phyloP scores from a whole-genome alignment of 2,113 vertebrate genomes.

The Spheniscus mendiculus region DNA sequence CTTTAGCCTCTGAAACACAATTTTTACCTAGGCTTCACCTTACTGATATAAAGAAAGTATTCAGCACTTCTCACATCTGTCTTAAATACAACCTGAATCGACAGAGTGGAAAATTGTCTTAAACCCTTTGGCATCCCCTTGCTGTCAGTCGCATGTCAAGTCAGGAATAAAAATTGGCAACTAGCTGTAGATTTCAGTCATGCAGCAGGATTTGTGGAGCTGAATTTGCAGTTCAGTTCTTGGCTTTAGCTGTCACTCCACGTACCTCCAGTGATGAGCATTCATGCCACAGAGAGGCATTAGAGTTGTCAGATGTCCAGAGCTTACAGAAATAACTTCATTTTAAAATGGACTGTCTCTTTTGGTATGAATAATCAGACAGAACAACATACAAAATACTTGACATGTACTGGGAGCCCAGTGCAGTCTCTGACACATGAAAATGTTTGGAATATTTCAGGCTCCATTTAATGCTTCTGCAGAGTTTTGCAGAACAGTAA shows the following conservation, averaged over 20 bases:
- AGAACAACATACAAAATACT: conserved; percentile 38
- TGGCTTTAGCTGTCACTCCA: conserved; percentile 38
- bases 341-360: conserved; percentile 48
- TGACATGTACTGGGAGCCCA: neutral
- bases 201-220: conserved; percentile 46
- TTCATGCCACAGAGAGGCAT: neutral
- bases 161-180: conserved; percentile 59
- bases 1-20: neutral
- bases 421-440: neutral
- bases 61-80: neutral
- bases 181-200: conserved; percentile 42
- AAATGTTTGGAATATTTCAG: conserved; percentile 10
- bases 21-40: neutral
- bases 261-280: conserved; percentile 1
- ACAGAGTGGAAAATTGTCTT: conserved; percentile 56
- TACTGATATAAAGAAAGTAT: neutral
- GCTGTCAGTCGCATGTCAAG: conserved; percentile 50
- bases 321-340: conserved; percentile 53
- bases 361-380: conserved; percentile 26
- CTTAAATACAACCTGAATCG: conserved; percentile 35
- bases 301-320: conserved; percentile 40
- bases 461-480: neutral
- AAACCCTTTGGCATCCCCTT: conserved; percentile 58
- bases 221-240: conserved; percentile 44
- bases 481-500: neutral